A percentile compares a stretch with the other conserved stretches of the same genome.
Evolutionary conservation across 2,113 vertebrate genomes (phyloP).

Genomic region (Cygnus buccinator): DNA sequence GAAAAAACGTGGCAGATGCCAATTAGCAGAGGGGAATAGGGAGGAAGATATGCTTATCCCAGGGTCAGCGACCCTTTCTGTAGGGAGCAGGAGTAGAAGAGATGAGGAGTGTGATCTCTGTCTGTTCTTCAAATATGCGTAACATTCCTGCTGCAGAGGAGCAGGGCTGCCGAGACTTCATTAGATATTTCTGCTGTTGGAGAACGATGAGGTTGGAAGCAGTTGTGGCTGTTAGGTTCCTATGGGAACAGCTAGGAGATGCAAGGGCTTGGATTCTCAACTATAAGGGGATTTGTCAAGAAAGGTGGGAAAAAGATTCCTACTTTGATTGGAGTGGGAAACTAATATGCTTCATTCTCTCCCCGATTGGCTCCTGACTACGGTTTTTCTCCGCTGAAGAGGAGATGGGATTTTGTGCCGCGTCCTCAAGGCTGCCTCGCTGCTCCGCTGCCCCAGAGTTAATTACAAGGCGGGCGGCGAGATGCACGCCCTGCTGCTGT

Average conservation of each 20-base stretch:
- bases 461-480: neutral
- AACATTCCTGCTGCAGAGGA: neutral
- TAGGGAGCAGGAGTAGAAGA: neutral
- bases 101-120: neutral
- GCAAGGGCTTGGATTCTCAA: neutral
- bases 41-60: neutral
- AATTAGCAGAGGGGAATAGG: neutral
- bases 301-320: constrained; percentile 3
- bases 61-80: neutral
- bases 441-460: neutral
- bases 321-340: neutral
- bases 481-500: neutral
- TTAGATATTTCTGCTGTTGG: neutral
- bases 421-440: neutral
- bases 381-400: neutral
- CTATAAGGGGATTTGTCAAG: neutral
- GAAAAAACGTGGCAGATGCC: neutral
- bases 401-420: neutral
- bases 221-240: neutral
- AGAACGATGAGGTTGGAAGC: neutral
- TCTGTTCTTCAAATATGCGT: neutral
- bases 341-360: neutral
- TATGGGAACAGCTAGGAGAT: constrained; percentile 32
- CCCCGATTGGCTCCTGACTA: neutral
- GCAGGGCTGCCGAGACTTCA: neutral